phyloP scores from a whole-genome alignment of 2,797 vertebrate genomes.

The Mormyrops attenuatus region DNA sequence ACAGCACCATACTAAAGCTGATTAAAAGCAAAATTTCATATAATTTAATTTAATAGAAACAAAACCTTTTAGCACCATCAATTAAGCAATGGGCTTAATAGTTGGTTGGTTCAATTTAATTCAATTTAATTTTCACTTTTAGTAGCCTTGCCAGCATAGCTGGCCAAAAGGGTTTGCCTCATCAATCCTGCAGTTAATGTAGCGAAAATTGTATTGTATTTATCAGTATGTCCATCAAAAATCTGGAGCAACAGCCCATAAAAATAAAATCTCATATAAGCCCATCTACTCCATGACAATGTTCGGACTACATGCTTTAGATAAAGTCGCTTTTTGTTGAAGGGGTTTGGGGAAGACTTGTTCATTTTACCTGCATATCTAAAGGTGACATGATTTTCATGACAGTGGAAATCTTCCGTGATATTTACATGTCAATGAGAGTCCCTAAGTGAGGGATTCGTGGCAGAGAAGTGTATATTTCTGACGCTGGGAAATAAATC shows the following conservation, averaged over 20 bases:
- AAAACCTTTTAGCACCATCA: background rate
- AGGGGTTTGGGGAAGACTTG: background rate
- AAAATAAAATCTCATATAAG: background rate
- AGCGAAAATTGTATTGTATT: background rate
- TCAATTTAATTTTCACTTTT: background rate
- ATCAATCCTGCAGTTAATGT: background rate
- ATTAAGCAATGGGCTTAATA: background rate
- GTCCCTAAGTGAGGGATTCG: background rate
- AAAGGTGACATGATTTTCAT: background rate
- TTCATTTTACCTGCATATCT: background rate
- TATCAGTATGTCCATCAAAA: background rate
- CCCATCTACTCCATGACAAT: background rate
- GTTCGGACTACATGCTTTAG: background rate
- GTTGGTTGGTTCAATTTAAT: constrained; percentile 1
- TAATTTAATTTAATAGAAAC: background rate
- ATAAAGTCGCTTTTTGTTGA: background rate
- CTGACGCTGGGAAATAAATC: background rate
- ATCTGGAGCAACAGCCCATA: background rate
- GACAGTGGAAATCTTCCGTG: background rate
- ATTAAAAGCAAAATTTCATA: background rate
- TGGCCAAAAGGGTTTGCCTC: background rate
- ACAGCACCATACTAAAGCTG: background rate
- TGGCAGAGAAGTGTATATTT: background rate
- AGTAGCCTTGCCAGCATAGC: background rate
- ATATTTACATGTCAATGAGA: background rate